Conservation (phyloP, 2,888 invertebrate genomes). For the Coenonympha arcania region DNA sequence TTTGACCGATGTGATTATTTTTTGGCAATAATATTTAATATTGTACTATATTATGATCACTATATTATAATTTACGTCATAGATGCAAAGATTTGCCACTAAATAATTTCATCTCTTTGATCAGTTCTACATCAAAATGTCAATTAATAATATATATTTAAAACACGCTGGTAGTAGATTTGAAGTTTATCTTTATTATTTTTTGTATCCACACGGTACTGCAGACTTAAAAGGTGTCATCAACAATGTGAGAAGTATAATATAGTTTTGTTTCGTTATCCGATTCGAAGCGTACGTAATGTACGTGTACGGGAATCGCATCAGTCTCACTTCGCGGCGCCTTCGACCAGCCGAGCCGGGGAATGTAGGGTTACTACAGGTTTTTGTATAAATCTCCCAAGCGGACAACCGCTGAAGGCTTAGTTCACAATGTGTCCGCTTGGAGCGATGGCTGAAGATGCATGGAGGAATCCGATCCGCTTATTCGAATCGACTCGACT, state of each 20-base stretch:
- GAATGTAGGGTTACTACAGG: too few species aligned
- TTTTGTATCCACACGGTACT: conserved; percentile 30
- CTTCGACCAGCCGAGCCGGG: conserved; percentile 19
- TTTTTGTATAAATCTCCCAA: too few species aligned
- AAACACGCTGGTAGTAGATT: conserved; percentile 30
- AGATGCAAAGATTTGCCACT: conserved; percentile 27
- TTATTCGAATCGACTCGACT: too few species aligned
- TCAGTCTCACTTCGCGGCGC: conserved; percentile 33
- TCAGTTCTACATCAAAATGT: conserved; percentile 31
- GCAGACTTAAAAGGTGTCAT: conserved; percentile 41
- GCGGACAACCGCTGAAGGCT: too few species aligned
- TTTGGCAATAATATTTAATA: conserved; percentile 33
- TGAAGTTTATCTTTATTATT: neutral
- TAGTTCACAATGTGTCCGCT: too few species aligned
- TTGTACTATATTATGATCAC: too few species aligned
- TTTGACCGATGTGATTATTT: conserved; percentile 46
- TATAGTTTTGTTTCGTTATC: conserved; percentile 44
- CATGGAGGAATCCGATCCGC: too few species aligned
- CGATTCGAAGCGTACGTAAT: conserved; percentile 24
- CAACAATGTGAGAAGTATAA: conserved; percentile 63
- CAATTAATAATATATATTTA: conserved; percentile 42
- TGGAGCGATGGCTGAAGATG: too few species aligned
- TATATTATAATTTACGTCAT: too few species aligned
- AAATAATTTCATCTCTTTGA: conserved; percentile 30
- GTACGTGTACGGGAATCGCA: conserved; percentile 12